Percentiles rank a stretch among this genome's conserved stretches.
phyloP scores from a whole-genome alignment of 2,797 vertebrate genomes.

The Macropus fuliginosus region DNA sequence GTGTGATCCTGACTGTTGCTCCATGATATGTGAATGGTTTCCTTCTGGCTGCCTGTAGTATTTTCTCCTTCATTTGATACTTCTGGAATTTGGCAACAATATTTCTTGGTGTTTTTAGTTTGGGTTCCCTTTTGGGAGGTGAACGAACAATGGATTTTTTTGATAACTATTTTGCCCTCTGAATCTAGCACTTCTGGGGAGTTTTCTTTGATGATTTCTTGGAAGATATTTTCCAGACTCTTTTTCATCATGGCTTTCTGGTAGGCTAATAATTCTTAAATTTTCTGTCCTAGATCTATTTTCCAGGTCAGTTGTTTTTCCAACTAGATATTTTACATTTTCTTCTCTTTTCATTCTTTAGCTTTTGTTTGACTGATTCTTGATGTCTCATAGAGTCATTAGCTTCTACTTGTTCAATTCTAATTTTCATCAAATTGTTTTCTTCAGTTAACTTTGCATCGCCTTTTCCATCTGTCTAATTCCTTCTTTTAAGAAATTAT shows the following conservation, averaged over 20 bases:
- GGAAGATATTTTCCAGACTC: background rate
- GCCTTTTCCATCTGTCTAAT: too few relatives aligned
- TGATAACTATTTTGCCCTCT: background rate
- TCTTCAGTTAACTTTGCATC: too few relatives aligned
- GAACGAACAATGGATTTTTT: background rate
- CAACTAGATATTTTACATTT: too few relatives aligned
- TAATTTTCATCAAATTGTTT: too few relatives aligned
- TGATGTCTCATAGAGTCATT: too few relatives aligned
- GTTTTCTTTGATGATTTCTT: background rate
- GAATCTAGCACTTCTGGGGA: background rate
- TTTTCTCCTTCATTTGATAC: background rate
- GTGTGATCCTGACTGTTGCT: background rate
- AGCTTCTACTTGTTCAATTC: too few relatives aligned
- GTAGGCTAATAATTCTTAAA: background rate
- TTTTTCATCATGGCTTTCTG: background rate
- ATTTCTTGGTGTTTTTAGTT: background rate
- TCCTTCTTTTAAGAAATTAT: too few relatives aligned
- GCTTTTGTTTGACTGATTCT: too few relatives aligned
- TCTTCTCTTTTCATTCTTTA: too few relatives aligned
- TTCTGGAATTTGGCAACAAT: background rate
- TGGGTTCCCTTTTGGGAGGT: background rate
- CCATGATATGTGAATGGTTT: background rate
- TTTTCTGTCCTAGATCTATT: background rate
- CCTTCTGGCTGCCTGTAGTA: background rate
- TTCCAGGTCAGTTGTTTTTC: background rate